Base-by-base conservation (phyloP, 1,140 invertebrate species). In the Littorina saxatilis region DNA sequence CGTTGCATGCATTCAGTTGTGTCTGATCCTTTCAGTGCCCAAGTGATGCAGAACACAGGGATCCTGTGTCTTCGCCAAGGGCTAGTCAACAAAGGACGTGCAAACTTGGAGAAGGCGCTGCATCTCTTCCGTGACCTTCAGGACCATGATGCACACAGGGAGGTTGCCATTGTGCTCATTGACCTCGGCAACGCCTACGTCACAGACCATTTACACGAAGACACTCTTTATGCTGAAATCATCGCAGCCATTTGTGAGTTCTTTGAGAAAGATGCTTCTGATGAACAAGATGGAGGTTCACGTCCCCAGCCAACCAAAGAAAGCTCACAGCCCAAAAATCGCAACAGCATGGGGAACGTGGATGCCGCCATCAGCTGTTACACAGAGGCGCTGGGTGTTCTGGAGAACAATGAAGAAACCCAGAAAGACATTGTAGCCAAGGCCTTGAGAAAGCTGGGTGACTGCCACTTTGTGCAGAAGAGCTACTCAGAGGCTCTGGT, bases 171-270 rank as follows among this genome's bases (percentile, higher is more conserved):
- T 20, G 87, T 88, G 39, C 84, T 90, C 32, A 84, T 91, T 39
- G 90, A 91, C 78, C 83, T 91, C 35, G 90, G 90, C n/a, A 91
- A 91, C 84, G 90, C 88, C 0, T 90, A 91, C 66, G 86, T 89
- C 63, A 83, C 85, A 27, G 85, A 89, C 20, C 85, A 87, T 43
- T 85, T 87, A 43, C 84, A 88, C 82, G 89, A 89, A 39, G 90
- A 91, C 73, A 83, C 87, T 37, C 84, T 91, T 29, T 89, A 86
- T 80, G 87, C 89, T 52, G 84, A 88, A 75, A 87, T 90, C 9
- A 90, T 90, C 68, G 80, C 81, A 43, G 87, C 88, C 66, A 89
- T 91, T 47, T 85, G 89, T 77, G 89, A 91, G 63, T 90, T 89
- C 63, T 90, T 91, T 68, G 88, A 91, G 72, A 88, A 88, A 66